These are phyloP conservation scores for Cerastis rubricosa DNA, from an alignment of 2,888 invertebrate species.

Conservation along the genomic window DNA sequence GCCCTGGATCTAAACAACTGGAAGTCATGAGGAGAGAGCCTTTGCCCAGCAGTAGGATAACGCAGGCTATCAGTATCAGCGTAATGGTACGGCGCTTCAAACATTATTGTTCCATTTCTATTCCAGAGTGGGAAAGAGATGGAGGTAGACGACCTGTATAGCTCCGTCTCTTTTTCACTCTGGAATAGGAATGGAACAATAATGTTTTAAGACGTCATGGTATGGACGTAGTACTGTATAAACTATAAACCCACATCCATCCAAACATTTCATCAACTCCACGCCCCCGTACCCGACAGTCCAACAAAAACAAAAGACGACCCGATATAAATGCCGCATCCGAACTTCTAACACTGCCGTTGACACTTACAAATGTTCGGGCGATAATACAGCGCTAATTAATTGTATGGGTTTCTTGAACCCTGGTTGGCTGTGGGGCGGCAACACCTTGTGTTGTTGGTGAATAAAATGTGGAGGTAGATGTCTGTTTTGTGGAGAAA, in stretches of 20 bases:
- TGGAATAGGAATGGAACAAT: too few relatives aligned
- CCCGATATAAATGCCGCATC: constrained; percentile 64
- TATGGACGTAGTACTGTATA: too few relatives aligned
- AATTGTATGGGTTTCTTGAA: constrained; percentile 79
- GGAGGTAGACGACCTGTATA: too few relatives aligned
- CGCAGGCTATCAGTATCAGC: too few relatives aligned
- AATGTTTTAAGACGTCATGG: too few relatives aligned
- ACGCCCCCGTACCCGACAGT: neutral
- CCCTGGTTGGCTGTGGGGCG: constrained; percentile 46
- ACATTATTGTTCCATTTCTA: too few relatives aligned
- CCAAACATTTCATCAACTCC: constrained; percentile 4
- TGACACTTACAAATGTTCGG: constrained; percentile 66
- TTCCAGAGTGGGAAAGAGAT: too few relatives aligned
- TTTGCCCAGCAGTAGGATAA: too few relatives aligned
- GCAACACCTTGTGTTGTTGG: constrained; percentile 23
- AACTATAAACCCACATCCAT: neutral
- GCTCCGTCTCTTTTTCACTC: too few relatives aligned
- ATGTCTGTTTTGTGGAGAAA: neutral
- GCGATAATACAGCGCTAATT: constrained; percentile 76
- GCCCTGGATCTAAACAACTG: too few relatives aligned
- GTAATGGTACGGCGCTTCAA: too few relatives aligned
- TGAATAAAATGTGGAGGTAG: neutral
- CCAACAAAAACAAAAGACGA: constrained; percentile 17
- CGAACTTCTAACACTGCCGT: constrained; percentile 31
- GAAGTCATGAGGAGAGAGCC: too few relatives aligned